Base-by-base conservation (phyloP, 2,888 invertebrate species). In the Taenaris catops region DNA sequence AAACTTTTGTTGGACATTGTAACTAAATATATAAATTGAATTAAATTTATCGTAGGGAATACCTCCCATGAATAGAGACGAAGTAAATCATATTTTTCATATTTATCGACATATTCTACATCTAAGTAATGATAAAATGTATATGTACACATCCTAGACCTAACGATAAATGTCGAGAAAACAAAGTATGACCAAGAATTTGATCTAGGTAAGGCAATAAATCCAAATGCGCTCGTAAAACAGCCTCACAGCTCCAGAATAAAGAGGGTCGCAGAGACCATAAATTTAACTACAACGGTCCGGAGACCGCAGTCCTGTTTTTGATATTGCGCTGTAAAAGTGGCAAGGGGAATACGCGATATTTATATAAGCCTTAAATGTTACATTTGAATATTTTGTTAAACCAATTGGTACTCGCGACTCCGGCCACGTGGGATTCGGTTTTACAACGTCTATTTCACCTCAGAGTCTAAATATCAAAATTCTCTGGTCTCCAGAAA, bases 171-270 rank as follows among this genome's bases (percentile, higher is more conserved):
- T 2, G 9, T 20, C 4, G 14, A n/a, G 11, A n/a, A 25, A 7
- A 20, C 8, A 25, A 31, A 21, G 10, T 20, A 23, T 8, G 16
- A 32, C 1, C 7, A 20, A 33, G 27, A 33, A 35, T 39, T 36
- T 33, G 35, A 36, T 36, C 39, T 11, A 20, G 25, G 25, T 24
- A 24, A 26, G 18, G 35, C 32, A 24, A 43, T 43, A 43, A 43
- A 43, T 43, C 33, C 32, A n/a, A 25, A 27, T 19, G 28, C 9
- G 11, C 21, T 25, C 29, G 19, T 40, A 40, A 36, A 43, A 29
- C 14, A 39, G 24, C 28, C 25, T 38, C 28, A 35, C 35, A 38
- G 34, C 27, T 17, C 25, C 29, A 26, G 36, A 26, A 40, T 36
- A 40, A 40, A 37, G 43, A 28, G 23, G 29, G 25, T 33, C 16